A percentile compares a stretch with the other conserved stretches of the same genome.
Evolutionary conservation across 1,140 invertebrate species (phyloP).

Genomic region (Zaprionus inermis): DNA sequence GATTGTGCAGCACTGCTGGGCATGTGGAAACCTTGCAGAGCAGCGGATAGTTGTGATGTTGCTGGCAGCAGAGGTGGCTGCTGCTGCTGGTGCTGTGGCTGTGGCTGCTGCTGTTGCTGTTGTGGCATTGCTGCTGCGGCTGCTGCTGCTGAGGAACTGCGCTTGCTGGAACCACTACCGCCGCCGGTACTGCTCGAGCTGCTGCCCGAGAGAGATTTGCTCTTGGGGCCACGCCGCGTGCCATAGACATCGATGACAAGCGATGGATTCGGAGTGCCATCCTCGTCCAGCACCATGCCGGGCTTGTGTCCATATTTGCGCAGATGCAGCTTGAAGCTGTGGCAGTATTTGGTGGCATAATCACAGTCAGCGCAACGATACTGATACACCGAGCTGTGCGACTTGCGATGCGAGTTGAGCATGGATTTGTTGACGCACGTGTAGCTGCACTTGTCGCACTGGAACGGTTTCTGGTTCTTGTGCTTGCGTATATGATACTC

Average conservation of each 20-base stretch:
- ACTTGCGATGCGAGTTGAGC: constrained; percentile 99
- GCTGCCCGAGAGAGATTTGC: constrained; percentile 83
- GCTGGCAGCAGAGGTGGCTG: constrained; percentile 8
- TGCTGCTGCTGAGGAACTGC: constrained; percentile 30
- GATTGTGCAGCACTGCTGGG: constrained; percentile 25
- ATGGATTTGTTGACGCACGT: constrained; percentile 98
- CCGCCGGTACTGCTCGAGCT: constrained; percentile 19
- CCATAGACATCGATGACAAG: constrained; percentile 96
- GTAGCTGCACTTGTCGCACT: constrained; percentile 96
- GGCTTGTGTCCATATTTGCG: constrained; percentile 96
- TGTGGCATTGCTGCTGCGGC: constrained; percentile 11
- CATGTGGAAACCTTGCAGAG: constrained; percentile 48
- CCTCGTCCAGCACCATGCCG: constrained; percentile 93
- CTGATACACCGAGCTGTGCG: constrained; percentile 98
- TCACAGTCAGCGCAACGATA: constrained; percentile 97
- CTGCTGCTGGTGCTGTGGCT: constrained; percentile 57
- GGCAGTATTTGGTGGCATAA: constrained; percentile 99
- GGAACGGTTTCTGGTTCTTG: constrained; percentile 97
- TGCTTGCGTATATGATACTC: constrained; percentile 99
- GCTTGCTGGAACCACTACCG: constrained; percentile 40
- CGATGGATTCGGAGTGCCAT: constrained; percentile 93
- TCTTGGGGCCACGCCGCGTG: constrained; percentile 93
- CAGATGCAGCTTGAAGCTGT: constrained; percentile 97
- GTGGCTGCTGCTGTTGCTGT: constrained; percentile 27
- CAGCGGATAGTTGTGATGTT: background rate